Percentiles rank a stretch among this genome's conserved stretches.
Conservation (phyloP, 2,888 invertebrate species). For the Chalcis sispes region DNA sequence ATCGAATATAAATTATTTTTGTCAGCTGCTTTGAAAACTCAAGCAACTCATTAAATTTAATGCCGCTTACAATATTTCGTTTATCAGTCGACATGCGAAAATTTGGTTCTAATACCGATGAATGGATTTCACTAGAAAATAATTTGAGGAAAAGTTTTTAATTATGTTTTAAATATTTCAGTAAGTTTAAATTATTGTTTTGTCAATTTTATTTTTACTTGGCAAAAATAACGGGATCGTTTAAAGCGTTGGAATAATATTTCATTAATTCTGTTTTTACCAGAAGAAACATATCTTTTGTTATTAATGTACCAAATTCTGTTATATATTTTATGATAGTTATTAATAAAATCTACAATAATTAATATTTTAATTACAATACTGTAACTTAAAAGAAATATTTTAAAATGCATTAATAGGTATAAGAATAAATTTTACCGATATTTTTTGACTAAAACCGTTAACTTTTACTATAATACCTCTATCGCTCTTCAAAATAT, state of each 20-base stretch:
- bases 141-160: background rate
- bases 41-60: slow-evolving; percentile 80
- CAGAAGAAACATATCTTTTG: slow-evolving; percentile 82
- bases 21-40: slow-evolving; percentile 80
- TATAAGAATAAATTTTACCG: slow-evolving; percentile 76
- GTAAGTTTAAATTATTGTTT: slow-evolving; percentile 10
- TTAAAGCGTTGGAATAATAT: slow-evolving; percentile 83
- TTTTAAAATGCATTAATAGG: background rate
- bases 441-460: slow-evolving; percentile 86
- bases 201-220: slow-evolving; percentile 80
- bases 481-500: slow-evolving; percentile 80
- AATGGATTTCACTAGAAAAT: slow-evolving; percentile 81
- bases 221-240: slow-evolving; percentile 84
- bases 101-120: slow-evolving; percentile 82
- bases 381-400: background rate
- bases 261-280: slow-evolving; percentile 83
- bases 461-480: slow-evolving; percentile 82
- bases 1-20: slow-evolving; percentile 82
- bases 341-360: slow-evolving; percentile 81
- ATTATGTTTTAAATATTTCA: background rate
- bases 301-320: slow-evolving; percentile 78
- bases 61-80: slow-evolving; percentile 77
- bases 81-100: slow-evolving; percentile 84
- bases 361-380: slow-evolving; percentile 11
- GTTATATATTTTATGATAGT: slow-evolving; percentile 83